phyloP scores from a whole-genome alignment of 2,113 vertebrate species.

The Oryzias celebensis region DNA sequence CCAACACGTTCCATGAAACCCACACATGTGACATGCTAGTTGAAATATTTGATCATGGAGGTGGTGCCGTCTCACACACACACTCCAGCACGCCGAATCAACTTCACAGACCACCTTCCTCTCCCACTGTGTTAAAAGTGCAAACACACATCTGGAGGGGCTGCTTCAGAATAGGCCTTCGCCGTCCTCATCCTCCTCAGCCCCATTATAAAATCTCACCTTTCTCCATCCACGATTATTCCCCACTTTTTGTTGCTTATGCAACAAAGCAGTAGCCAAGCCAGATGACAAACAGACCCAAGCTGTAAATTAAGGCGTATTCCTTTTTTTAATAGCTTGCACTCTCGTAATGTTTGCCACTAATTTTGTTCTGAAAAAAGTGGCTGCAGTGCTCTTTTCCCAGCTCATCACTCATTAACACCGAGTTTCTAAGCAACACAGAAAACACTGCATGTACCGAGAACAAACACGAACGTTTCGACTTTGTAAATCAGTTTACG shows the following conservation, averaged over 20 bases:
- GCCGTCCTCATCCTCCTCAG: constrained; percentile 52
- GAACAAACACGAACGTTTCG: constrained; percentile 32
- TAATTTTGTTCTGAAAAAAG: constrained; percentile 67
- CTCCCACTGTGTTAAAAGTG: constrained; percentile 70
- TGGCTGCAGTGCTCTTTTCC: constrained; percentile 63
- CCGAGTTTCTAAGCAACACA: constrained; percentile 70
- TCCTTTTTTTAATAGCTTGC: constrained; percentile 73
- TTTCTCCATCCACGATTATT: constrained; percentile 70
- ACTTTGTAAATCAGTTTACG: constrained; percentile 55
- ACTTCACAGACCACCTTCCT: constrained; percentile 49
- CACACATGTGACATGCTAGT: constrained; percentile 47
- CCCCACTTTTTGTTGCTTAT: constrained; percentile 60
- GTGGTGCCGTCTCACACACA: constrained; percentile 37
- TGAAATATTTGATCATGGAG: constrained; percentile 49
- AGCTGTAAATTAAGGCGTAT: constrained; percentile 76
- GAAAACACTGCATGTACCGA: constrained; percentile 64
- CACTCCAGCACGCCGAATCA: constrained; percentile 26
- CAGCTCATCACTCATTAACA: constrained; percentile 54
- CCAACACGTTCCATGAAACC: constrained; percentile 49
- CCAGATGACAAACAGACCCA: constrained; percentile 80
- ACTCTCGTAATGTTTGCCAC: constrained; percentile 76
- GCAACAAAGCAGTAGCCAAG: constrained; percentile 78
- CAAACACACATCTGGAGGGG: constrained; percentile 71
- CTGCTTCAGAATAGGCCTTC: constrained; percentile 31
- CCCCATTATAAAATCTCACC: constrained; percentile 66